phyloP scores from a whole-genome alignment of 2,797 vertebrate species.

The Onychomys arenicola region DNA sequence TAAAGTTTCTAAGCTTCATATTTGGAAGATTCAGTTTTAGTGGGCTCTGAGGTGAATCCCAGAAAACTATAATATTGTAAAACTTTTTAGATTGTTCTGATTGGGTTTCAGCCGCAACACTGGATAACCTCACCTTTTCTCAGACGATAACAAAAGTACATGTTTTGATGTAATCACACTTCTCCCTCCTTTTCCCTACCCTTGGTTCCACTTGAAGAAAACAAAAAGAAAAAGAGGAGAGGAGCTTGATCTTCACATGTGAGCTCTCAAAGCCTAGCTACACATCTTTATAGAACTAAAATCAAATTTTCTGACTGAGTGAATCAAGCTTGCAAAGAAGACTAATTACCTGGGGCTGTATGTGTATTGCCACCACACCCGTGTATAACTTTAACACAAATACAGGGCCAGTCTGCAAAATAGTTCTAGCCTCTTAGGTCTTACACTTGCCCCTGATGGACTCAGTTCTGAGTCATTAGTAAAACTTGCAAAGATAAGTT shows the following conservation, averaged over 20 bases:
- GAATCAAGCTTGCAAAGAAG: not conserved
- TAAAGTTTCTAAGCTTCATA: not conserved
- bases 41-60: not conserved
- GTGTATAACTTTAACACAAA: not conserved
- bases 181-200: not conserved
- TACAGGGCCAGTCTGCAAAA: not conserved
- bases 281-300: constrained; percentile 12
- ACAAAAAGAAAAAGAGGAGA: not conserved
- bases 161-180: not conserved
- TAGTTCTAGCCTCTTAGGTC: not conserved
- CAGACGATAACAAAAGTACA: not conserved
- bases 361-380: not conserved
- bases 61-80: not conserved
- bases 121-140: not conserved
- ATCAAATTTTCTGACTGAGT: constrained; percentile 2
- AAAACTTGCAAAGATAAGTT: not conserved
- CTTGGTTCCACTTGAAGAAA: not conserved
- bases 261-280: not conserved
- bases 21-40: not conserved
- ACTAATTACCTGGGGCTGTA: not conserved
- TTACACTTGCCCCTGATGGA: not conserved
- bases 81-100: not conserved
- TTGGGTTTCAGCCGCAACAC: not conserved
- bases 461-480: not conserved
- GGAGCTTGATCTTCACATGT: not conserved